Conservation (phyloP, 2,888 invertebrate species). For the Chaetoderma sp. region DNA sequence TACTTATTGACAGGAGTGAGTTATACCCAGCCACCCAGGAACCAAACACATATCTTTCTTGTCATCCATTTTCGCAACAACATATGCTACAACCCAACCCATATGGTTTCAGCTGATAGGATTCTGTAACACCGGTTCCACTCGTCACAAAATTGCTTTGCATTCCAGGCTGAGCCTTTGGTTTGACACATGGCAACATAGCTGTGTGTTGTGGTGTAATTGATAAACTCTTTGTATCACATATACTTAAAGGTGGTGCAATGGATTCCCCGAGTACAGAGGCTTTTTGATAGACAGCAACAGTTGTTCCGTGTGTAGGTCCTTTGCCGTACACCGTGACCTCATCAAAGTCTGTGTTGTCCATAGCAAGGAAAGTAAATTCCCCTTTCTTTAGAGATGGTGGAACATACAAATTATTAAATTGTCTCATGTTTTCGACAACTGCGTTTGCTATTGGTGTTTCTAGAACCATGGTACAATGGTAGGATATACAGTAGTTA, state of each 20-base stretch:
- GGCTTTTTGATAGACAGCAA: constrained; percentile 24
- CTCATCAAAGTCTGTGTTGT: constrained; percentile 28
- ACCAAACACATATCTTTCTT: neutral
- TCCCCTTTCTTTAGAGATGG: constrained; percentile 29
- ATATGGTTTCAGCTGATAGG: constrained; percentile 21
- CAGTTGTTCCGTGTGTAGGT: constrained; percentile 23
- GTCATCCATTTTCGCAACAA: neutral
- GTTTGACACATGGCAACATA: constrained; percentile 17
- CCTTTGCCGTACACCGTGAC: constrained; percentile 27
- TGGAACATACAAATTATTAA: constrained; percentile 15
- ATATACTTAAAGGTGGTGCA: constrained; percentile 9
- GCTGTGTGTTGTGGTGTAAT: constrained; percentile 20
- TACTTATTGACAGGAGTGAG: constrained; percentile 24
- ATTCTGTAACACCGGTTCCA: neutral
- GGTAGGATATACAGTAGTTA: constrained; percentile 7
- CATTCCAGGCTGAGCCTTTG: constrained; percentile 16
- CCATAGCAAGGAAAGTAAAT: constrained; percentile 13
- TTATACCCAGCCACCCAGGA: constrained; percentile 23
- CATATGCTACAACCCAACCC: constrained; percentile 23
- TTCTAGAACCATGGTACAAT: constrained; percentile 14
- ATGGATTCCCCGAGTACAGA: constrained; percentile 4
- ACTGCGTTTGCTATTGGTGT: constrained; percentile 23
- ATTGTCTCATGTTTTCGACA: constrained; percentile 21
- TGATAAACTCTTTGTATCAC: constrained; percentile 16
- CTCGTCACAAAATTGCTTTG: constrained; percentile 4